Base-by-base conservation (phyloP, 2,888 invertebrate genomes). In the Lissonota sp. region DNA sequence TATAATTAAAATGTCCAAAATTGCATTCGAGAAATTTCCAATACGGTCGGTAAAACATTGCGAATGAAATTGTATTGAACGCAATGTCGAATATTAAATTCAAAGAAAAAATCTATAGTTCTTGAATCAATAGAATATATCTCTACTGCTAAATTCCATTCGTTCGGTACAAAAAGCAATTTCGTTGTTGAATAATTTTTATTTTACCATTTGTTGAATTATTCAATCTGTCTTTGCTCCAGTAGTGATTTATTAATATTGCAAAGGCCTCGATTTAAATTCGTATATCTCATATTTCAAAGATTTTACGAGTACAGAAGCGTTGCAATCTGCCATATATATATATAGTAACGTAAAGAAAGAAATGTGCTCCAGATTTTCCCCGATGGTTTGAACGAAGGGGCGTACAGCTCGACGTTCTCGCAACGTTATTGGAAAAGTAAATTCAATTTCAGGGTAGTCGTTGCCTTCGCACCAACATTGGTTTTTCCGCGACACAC, bases 371-470 rank as follows among this genome's bases (percentile, higher is more conserved):
- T 69, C 40, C 46, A 76, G 63, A 63, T 63, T 51, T 69, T 55
- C 49, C 46, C 55, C 53, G 37, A 66, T 70, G 51, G 64, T 74
- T 70, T n/a, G 42, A 58, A 64, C 58, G 39, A 8, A 44, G 26
- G 53, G 37, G n/a, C 26, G 40, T 44, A 46, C 51, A 46, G 6
- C 62, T n/a, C 55, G 46, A 53, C 49, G 63, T 79, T 58, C 44
- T 64, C 57, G 39, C 49, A 46, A 39, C 63, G 51, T 70, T 80
- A 80, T 80, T 67, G 75, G 75, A 71, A 80, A 71, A 67, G 55
- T 71, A 80, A 80, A 80, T 75, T 71, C 66, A 80, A 80, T 75
- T 80, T 71, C 26, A 44, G 12, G 39, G 39, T 51, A 60, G 46
- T 42, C 37, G 66, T 55, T 53, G 51, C 44, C 39, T 70, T 66